Evolutionary conservation across 2,113 vertebrate genomes (phyloP).

Genomic region (Lampris incognitus): DNA sequence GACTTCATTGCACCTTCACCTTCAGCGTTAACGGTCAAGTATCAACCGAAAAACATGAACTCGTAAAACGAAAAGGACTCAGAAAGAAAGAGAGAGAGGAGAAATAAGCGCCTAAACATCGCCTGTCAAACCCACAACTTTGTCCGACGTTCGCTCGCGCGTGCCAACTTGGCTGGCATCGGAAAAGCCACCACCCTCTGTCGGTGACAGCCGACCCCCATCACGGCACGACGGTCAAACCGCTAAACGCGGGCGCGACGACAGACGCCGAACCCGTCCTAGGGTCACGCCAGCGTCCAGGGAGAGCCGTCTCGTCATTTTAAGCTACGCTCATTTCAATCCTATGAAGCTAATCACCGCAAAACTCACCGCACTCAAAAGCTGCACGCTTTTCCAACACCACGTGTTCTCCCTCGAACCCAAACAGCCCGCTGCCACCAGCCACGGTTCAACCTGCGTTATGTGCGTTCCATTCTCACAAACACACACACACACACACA

Average conservation of each 20-base stretch:
- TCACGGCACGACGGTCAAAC: not conserved
- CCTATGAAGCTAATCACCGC: slow-evolving; percentile 52
- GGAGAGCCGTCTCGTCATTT: not conserved
- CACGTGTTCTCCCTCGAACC: slow-evolving; percentile 12
- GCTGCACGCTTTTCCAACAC: slow-evolving; percentile 18
- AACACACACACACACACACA: no score
- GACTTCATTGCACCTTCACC: slow-evolving; percentile 75
- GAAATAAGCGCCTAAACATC: slow-evolving; percentile 22
- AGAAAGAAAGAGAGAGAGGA: slow-evolving; percentile 11
- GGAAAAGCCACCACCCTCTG: not conserved
- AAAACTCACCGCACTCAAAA: slow-evolving; percentile 46
- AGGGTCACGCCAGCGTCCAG: not conserved
- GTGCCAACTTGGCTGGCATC: slow-evolving; percentile 9
- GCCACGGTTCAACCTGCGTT: slow-evolving; percentile 58
- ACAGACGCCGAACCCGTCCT: not conserved
- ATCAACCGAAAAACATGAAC: slow-evolving; percentile 44
- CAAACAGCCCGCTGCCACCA: slow-evolving; percentile 47
- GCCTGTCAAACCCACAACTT: slow-evolving; percentile 23
- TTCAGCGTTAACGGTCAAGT: slow-evolving; percentile 72
- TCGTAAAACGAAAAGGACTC: no score
- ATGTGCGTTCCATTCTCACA: slow-evolving; percentile 43
- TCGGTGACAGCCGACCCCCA: not conserved
- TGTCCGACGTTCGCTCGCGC: not conserved
- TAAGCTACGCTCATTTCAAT: not conserved
- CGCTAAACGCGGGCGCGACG: not conserved